Evolutionary conservation across 1,140 invertebrate genomes (phyloP), one percentile per base, ranked within the genome.

Genomic region (Hyphantria cunea): DNA sequence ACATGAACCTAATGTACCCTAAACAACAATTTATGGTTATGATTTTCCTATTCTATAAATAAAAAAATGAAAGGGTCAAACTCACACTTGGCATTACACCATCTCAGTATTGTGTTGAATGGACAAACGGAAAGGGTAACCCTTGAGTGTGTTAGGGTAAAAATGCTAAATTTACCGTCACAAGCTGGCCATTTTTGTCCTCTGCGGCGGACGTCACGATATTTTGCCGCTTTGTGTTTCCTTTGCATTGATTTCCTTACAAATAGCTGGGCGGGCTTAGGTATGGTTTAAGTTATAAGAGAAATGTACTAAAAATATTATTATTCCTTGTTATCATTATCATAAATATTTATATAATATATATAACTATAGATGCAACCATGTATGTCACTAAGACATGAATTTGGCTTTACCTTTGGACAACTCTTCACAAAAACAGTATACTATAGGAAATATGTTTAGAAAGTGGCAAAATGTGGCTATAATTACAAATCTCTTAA

Each of bases 121-220:
- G 74, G 76, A 79, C 74, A 78, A 74, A 67, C 64, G 70, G 69
- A 81, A 77, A 71, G 81, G 81, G 70, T 61, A 64, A 56, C 79
- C 79, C 69, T 75, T 7, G 13, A 31, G 1, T 9, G 48, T 25
- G 11, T 14, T 51, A 66, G 66, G 73, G 78, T 69, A 72, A 78
- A 79, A 84, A 82, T 80, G 80, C 72, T 79, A 82, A 85, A 85
- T 81, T 81, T 78, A 72, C 72, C 80, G 77, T 75, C 74, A 75
- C 71, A 52, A 65, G 53, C 75, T 74, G 79, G 80, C 72, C 77
- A 80, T 70, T 71, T 53, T 34, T 67, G 74, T 78, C 74, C 71
- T 78, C 77, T 81, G 81, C 71, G 68, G 76, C 76, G 74, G 83
- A 84, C 74, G 72, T 70, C 71, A 70, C 70, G 76, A 84, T 86